Evolutionary conservation across 2,888 invertebrate species (phyloP).

Genomic region (Oscheius sp.): DNA sequence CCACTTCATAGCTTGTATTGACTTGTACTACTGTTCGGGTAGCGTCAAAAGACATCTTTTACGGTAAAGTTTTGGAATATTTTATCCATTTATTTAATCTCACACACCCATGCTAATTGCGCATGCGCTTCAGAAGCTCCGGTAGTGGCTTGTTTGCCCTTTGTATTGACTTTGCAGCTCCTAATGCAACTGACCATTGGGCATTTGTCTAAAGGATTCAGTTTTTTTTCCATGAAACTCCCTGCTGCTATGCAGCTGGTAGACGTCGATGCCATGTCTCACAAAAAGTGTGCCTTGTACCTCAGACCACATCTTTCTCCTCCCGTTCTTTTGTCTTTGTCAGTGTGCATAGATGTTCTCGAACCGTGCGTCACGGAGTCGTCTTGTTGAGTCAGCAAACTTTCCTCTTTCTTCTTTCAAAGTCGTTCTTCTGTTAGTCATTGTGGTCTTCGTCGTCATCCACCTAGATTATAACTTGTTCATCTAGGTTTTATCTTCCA

Average conservation of each 20-base stretch:
- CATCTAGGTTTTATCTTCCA: too few species aligned
- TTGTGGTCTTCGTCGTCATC: too few species aligned
- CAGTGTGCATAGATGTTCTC: too few species aligned
- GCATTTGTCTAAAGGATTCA: slow-evolving; percentile 8
- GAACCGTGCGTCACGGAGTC: too few species aligned
- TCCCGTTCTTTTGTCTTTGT: too few species aligned
- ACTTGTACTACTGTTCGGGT: background rate
- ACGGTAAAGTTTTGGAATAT: slow-evolving; percentile 10
- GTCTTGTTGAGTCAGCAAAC: too few species aligned
- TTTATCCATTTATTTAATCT: slow-evolving; percentile 18
- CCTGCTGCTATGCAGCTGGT: background rate
- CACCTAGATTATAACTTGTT: too few species aligned
- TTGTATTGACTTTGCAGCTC: slow-evolving; percentile 28
- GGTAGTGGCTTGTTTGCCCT: slow-evolving; percentile 30
- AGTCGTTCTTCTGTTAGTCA: too few species aligned
- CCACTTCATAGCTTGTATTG: too few species aligned
- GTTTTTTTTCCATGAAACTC: background rate
- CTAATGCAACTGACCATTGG: slow-evolving; percentile 28
- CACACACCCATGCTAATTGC: slow-evolving; percentile 23
- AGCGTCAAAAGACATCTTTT: background rate
- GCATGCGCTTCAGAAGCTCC: slow-evolving; percentile 28
- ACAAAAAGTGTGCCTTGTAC: background rate
- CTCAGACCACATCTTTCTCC: too few species aligned
- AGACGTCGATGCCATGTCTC: background rate
- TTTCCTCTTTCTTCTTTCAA: too few species aligned